These are phyloP conservation scores for Diplodus puntazzo DNA, from an alignment of 2,797 vertebrate species.

Conservation along the genomic window DNA sequence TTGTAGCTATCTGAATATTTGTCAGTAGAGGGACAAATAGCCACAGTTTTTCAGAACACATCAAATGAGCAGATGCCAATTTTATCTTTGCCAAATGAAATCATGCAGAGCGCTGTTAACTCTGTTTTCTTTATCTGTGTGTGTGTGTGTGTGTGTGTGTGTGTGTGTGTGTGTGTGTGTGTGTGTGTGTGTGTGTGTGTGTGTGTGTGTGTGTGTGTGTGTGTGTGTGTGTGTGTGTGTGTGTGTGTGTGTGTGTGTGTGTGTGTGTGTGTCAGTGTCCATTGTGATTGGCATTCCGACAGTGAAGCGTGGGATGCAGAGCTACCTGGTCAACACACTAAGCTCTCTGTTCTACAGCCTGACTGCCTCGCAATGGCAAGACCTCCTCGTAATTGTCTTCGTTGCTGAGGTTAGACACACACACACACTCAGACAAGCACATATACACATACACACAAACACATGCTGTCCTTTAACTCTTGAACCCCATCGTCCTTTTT, in stretches of 20 bases:
- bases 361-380: conserved; percentile 76
- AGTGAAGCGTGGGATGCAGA: conserved; percentile 86
- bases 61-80: background rate
- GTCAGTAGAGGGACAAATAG: too few species aligned
- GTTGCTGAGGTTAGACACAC: conserved; percentile 88
- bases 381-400: conserved; percentile 88
- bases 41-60: background rate
- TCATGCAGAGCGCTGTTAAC: background rate
- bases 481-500: too few species aligned
- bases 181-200: too few species aligned
- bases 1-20: too few species aligned
- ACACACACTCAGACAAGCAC: background rate
- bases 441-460: too few species aligned
- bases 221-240: too few species aligned
- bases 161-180: too few species aligned
- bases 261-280: conserved; percentile 80
- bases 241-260: too few species aligned
- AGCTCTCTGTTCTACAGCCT: conserved; percentile 87
- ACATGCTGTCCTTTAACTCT: too few species aligned
- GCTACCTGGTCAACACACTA: conserved; percentile 89
- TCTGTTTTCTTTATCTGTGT: background rate
- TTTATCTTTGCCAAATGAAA: background rate
- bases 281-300: conserved; percentile 92
- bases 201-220: too few species aligned
- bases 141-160: too few species aligned